Evolutionary conservation across 1,140 invertebrate species (phyloP).

Genomic region (Rhyacophila brunnea): DNA sequence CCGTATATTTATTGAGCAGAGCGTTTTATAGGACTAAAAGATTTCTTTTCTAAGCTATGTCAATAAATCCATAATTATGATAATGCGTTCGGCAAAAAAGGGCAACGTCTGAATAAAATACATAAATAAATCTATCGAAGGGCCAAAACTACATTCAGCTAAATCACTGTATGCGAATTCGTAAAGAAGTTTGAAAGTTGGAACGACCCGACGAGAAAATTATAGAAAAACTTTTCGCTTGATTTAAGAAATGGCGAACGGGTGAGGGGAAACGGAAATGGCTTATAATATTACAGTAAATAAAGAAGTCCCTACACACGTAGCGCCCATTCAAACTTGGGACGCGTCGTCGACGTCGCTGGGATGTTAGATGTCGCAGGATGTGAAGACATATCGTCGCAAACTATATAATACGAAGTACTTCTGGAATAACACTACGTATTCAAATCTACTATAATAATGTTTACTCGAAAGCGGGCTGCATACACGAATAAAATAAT

Average conservation of each 20-base stretch:
- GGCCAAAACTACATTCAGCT: background rate
- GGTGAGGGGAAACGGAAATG: background rate
- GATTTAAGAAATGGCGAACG: constrained; percentile 7
- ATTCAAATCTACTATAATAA: background rate
- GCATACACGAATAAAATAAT: too few species aligned
- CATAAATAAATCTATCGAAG: too few species aligned
- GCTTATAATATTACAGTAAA: constrained; percentile 28
- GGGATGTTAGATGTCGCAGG: constrained; percentile 1
- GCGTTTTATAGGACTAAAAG: too few species aligned
- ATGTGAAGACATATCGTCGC: background rate
- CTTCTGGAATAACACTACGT: background rate
- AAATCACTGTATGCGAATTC: constrained; percentile 13
- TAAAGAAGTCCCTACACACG: constrained; percentile 16
- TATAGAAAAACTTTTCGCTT: constrained; percentile 25
- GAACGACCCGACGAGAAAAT: constrained; percentile 24
- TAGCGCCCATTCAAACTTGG: constrained; percentile 18
- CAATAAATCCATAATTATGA: too few species aligned
- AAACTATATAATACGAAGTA: background rate
- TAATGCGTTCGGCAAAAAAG: too few species aligned
- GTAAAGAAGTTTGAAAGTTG: constrained; percentile 12
- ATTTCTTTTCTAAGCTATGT: too few species aligned
- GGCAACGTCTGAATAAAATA: too few species aligned
- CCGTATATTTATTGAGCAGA: too few species aligned
- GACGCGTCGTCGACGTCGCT: background rate
- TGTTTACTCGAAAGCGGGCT: too few species aligned